A percentile compares a stretch with the other conserved stretches of the same genome.
Conservation (phyloP, 2,888 invertebrate species). For the Ctenicera cuprea region DNA sequence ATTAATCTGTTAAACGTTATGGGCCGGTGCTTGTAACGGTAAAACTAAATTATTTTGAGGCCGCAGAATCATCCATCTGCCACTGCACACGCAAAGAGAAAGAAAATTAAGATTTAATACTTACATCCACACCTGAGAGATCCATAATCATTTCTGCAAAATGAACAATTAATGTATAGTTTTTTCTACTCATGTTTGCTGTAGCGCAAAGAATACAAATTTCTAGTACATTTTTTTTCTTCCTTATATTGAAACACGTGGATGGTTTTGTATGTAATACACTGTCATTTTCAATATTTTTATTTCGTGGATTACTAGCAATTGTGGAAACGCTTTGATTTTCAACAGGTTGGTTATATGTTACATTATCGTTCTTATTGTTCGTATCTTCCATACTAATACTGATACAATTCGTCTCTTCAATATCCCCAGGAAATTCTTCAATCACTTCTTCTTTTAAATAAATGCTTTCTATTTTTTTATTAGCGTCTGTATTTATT, state of each 20-base stretch:
- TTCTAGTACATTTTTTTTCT: background rate
- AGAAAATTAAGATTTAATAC: background rate
- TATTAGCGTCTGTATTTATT: background rate
- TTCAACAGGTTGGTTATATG: too few species aligned
- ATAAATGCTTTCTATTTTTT: background rate
- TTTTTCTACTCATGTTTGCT: conserved; percentile 1
- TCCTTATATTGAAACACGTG: background rate
- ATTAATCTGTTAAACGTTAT: too few species aligned
- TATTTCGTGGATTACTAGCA: too few species aligned
- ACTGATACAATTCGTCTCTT: background rate
- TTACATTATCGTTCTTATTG: too few species aligned
- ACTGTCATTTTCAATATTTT: too few species aligned
- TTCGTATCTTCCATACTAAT: background rate
- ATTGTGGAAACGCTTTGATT: too few species aligned
- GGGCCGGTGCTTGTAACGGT: too few species aligned
- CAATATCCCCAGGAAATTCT: background rate
- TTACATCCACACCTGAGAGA: background rate
- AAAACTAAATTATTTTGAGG: too few species aligned
- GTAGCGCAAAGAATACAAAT: conserved; percentile 2
- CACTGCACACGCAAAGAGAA: too few species aligned
- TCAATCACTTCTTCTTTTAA: background rate
- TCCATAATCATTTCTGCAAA: background rate
- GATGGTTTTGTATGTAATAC: background rate
- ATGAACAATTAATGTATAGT: background rate
- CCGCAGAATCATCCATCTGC: too few species aligned